Evolutionary conservation across 2,113 vertebrate genomes (phyloP).

Genomic region (Pituophis catenifer): DNA sequence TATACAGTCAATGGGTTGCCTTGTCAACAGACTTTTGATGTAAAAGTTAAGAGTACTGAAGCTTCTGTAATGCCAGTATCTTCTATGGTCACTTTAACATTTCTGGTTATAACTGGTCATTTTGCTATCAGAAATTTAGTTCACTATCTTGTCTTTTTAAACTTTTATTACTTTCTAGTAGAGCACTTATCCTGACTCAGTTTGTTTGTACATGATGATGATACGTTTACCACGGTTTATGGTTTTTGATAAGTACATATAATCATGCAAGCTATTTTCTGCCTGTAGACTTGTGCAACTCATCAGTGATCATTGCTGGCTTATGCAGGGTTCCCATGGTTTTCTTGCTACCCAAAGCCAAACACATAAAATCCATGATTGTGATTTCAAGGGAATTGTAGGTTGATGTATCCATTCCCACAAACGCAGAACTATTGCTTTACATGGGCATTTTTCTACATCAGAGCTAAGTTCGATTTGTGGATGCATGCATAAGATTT

Average conservation of each 20-base stretch:
- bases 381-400: background rate
- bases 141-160: background rate
- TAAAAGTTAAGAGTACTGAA: background rate
- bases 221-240: background rate
- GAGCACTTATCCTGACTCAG: background rate
- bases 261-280: background rate
- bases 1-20: background rate
- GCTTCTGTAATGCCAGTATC: background rate
- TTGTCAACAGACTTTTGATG: background rate
- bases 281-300: background rate
- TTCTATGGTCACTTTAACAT: background rate
- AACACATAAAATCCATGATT: background rate
- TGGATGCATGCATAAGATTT: background rate
- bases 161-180: background rate
- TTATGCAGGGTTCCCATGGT: background rate
- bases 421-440: background rate
- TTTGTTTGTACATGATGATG: background rate
- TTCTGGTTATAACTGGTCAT: background rate
- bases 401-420: background rate
- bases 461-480: background rate
- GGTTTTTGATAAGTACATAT: background rate
- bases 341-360: background rate
- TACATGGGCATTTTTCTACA: background rate
- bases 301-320: background rate
- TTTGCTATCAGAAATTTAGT: background rate